A percentile compares a stretch with the other conserved stretches of the same genome.
Evolutionary conservation across 2,888 invertebrate genomes (phyloP).

Genomic region (Sinohyriopsis cumingii): DNA sequence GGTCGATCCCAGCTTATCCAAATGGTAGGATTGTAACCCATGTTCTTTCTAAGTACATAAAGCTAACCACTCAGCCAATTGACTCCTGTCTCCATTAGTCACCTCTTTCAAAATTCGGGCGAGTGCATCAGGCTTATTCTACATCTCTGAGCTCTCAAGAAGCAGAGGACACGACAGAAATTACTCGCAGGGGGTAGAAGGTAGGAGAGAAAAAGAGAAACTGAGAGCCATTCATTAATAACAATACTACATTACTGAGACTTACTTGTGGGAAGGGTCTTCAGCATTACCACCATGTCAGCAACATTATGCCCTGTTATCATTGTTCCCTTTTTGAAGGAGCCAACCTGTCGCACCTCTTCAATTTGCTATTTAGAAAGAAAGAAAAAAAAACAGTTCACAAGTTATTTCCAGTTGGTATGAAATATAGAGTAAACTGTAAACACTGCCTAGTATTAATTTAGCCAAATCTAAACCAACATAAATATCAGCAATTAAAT

Average conservation of each 20-base stretch:
- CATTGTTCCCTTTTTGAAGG: conserved; percentile 98
- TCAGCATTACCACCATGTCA: conserved; percentile 96
- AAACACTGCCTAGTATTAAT: background rate
- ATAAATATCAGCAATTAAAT: background rate
- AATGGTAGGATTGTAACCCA: no score
- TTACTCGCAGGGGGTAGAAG: no score
- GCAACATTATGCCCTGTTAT: conserved; percentile 95
- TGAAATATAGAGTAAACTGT: background rate
- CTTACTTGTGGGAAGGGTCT: conserved; percentile 88
- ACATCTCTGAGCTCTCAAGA: no score
- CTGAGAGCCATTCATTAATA: no score
- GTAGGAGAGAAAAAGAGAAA: no score
- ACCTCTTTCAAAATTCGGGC: no score
- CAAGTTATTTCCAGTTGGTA: background rate
- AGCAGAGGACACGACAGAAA: no score
- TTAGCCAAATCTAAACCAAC: background rate
- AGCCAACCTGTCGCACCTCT: conserved; percentile 96
- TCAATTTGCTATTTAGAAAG: conserved; percentile 81
- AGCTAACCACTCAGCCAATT: no score
- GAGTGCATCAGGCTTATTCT: no score
- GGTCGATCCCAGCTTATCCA: no score
- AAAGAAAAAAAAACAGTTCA: conserved; percentile 22
- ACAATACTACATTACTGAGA: conserved; percentile 4
- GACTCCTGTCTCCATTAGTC: no score
- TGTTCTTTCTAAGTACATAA: no score